Percentiles rank a stretch among this genome's conserved stretches.
Evolutionary conservation across 2,113 vertebrate species (phyloP).

Genomic region (Apodemus sylvaticus): DNA sequence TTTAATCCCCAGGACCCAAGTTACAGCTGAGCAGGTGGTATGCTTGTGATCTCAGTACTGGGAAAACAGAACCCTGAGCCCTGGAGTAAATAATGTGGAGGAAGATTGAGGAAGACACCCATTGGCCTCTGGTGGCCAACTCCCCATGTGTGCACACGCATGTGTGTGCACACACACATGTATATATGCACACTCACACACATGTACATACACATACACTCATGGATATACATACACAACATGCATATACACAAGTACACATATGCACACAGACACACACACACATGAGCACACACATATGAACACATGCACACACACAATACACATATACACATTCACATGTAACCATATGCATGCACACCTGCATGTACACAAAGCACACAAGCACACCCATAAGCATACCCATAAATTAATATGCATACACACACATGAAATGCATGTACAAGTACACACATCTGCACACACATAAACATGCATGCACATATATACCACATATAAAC

Average conservation of each 20-base stretch:
- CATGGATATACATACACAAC: too few relatives aligned
- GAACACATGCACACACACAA: background rate
- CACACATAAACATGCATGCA: background rate
- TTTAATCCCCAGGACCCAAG: background rate
- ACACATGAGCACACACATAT: background rate
- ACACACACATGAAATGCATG: background rate
- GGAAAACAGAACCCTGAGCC: background rate
- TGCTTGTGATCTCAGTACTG: too few relatives aligned
- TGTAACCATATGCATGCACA: background rate
- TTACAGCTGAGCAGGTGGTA: background rate
- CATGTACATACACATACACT: too few relatives aligned
- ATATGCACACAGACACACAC: too few relatives aligned
- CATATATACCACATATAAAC: background rate
- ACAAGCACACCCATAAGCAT: background rate
- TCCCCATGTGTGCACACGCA: too few relatives aligned
- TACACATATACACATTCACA: too few relatives aligned
- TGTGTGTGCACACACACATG: background rate
- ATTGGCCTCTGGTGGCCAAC: background rate
- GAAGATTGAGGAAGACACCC: background rate
- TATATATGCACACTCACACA: background rate
- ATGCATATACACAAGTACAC: too few relatives aligned
- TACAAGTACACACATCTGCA: too few relatives aligned
- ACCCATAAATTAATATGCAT: too few relatives aligned
- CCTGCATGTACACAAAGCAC: too few relatives aligned
- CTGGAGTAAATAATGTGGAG: background rate